Conservation (phyloP, 2,797 vertebrate genomes). For the Malurus leucopterus region DNA sequence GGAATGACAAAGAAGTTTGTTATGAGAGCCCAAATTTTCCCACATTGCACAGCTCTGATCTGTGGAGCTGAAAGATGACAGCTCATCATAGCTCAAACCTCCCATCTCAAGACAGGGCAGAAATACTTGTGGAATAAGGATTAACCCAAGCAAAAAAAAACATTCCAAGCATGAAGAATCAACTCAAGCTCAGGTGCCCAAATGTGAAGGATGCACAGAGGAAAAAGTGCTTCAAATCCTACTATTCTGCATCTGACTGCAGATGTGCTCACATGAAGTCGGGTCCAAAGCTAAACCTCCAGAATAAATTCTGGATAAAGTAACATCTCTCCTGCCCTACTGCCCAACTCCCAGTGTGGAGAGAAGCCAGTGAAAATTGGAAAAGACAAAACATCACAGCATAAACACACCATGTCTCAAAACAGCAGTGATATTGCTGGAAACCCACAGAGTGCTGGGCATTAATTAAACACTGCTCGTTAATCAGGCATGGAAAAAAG, state of each 20-base stretch:
- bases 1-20: neutral
- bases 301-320: neutral
- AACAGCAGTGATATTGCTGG: neutral
- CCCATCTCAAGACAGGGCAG: neutral
- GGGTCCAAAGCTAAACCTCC: neutral
- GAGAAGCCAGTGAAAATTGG: neutral
- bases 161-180: neutral
- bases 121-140: neutral
- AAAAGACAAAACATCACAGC: neutral
- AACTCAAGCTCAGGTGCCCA: neutral
- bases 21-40: neutral
- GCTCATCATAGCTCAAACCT: neutral
- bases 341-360: neutral
- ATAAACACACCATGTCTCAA: neutral
- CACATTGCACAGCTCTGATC: neutral
- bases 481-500: neutral
- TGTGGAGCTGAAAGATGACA: neutral
- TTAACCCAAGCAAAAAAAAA: neutral
- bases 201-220: neutral
- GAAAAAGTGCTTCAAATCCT: neutral
- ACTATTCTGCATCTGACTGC: neutral
- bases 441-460: neutral
- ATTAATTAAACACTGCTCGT: neutral
- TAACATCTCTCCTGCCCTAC: neutral
- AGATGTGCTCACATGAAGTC: neutral